Conservation (phyloP, 1,140 invertebrate species). For the Thrips palmi region DNA sequence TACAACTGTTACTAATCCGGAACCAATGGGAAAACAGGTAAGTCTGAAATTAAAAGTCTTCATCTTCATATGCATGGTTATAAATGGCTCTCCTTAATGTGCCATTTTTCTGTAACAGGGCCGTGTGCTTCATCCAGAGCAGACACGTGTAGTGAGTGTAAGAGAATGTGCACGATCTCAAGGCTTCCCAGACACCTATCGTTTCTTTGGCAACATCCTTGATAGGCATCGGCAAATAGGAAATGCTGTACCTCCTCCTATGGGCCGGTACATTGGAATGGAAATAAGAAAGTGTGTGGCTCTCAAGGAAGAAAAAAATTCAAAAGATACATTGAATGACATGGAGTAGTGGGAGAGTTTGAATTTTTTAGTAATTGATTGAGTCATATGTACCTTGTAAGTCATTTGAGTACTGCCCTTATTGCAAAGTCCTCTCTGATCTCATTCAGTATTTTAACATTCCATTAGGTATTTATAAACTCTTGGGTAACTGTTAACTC, state of each 20-base stretch:
- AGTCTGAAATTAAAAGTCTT: constrained; percentile 7
- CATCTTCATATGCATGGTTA: too few relatives aligned
- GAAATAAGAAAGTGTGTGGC: constrained; percentile 57
- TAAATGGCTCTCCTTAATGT: background rate
- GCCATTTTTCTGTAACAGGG: constrained; percentile 27
- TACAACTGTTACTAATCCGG: constrained; percentile 76
- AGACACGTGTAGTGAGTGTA: constrained; percentile 65
- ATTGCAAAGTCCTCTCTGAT: too few relatives aligned
- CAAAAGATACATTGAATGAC: too few relatives aligned
- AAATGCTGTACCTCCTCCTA: constrained; percentile 72
- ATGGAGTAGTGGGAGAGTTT: too few relatives aligned
- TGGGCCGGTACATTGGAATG: constrained; percentile 52
- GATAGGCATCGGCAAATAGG: constrained; percentile 74
- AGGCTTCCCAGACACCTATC: constrained; percentile 63
- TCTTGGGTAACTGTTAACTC: too few relatives aligned
- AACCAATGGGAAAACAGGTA: constrained; percentile 80
- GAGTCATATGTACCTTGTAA: too few relatives aligned
- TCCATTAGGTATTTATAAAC: too few relatives aligned
- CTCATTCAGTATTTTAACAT: too few relatives aligned
- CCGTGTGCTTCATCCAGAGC: constrained; percentile 61
- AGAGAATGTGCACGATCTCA: constrained; percentile 74
- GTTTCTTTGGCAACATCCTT: constrained; percentile 53
- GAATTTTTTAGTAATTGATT: too few relatives aligned
- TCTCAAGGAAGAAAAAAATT: too few relatives aligned
- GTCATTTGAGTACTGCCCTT: too few relatives aligned